A percentile compares a stretch with the other conserved stretches of the same genome.
Evolutionary conservation across 2,797 vertebrate genomes (phyloP).

Genomic region (Lerista edwardsae): DNA sequence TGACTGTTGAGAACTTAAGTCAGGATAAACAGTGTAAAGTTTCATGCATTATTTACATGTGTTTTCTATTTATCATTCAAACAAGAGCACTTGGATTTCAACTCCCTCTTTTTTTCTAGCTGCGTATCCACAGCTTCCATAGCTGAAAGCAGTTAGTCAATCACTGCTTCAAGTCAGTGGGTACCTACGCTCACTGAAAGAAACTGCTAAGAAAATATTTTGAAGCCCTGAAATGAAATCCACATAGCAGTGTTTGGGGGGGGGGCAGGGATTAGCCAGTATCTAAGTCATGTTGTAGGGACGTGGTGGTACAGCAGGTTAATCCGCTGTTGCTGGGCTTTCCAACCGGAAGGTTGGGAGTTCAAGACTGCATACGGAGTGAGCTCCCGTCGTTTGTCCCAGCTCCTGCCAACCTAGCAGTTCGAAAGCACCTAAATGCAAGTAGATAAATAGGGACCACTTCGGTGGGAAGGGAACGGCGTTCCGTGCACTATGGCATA

Average conservation of each 20-base stretch:
- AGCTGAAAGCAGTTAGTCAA: constrained; percentile 42
- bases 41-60: constrained; percentile 24
- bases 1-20: constrained; percentile 37
- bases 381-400: too few relatives aligned
- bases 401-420: too few relatives aligned
- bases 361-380: too few relatives aligned
- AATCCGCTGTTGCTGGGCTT: too few relatives aligned
- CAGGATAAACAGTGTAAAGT: constrained; percentile 20
- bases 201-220: background rate
- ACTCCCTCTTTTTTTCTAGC: background rate
- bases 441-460: too few relatives aligned
- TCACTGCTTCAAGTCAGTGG: constrained; percentile 34
- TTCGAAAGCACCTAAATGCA: too few relatives aligned
- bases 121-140: background rate
- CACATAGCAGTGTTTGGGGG: background rate
- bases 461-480: too few relatives aligned
- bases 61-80: constrained; percentile 10
- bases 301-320: too few relatives aligned
- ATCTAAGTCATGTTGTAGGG: too few relatives aligned
- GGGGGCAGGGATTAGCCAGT: too few relatives aligned
- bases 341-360: too few relatives aligned
- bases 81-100: constrained; percentile 44
- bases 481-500: too few relatives aligned
- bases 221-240: background rate
- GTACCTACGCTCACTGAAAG: constrained; percentile 34